Conservation (phyloP, 2,797 vertebrate genomes). For the Cossypha heuglini region DNA sequence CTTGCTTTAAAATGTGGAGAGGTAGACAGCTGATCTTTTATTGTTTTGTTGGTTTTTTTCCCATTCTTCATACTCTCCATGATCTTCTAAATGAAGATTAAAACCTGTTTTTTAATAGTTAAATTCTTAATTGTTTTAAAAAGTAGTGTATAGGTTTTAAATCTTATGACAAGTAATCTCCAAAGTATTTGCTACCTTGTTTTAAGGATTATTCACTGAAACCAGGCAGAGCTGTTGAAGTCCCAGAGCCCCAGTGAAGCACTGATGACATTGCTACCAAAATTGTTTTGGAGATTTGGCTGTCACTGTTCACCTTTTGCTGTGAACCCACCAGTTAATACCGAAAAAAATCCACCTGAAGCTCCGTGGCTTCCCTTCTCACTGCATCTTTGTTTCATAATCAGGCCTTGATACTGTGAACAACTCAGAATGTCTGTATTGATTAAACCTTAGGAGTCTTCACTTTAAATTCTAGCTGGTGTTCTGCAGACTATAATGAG, state of each 20-base stretch:
- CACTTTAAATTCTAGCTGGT: constrained; percentile 45
- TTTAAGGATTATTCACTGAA: not conserved
- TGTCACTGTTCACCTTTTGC: not conserved
- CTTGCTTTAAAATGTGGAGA: not conserved
- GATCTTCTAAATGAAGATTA: not conserved
- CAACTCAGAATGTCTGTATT: constrained; percentile 62
- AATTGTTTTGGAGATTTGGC: not conserved
- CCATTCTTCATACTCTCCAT: not conserved
- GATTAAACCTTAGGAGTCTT: constrained; percentile 62
- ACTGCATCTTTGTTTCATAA: not conserved
- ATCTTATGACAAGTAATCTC: not conserved
- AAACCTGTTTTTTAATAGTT: not conserved
- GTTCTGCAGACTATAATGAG: constrained; percentile 62
- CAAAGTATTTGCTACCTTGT: not conserved
- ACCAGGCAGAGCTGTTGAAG: not conserved
- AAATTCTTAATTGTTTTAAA: not conserved
- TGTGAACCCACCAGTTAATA: not conserved
- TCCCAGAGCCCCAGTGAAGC: not conserved
- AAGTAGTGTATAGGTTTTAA: not conserved
- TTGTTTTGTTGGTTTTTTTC: fast-evolving
- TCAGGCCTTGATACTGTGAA: not conserved
- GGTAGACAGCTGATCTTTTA: not conserved
- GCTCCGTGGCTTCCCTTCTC: not conserved
- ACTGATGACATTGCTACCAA: not conserved
- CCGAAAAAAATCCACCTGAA: not conserved